Evolutionary conservation across 2,113 vertebrate species (phyloP).

Genomic region (Xiphorhynchus elegans): DNA sequence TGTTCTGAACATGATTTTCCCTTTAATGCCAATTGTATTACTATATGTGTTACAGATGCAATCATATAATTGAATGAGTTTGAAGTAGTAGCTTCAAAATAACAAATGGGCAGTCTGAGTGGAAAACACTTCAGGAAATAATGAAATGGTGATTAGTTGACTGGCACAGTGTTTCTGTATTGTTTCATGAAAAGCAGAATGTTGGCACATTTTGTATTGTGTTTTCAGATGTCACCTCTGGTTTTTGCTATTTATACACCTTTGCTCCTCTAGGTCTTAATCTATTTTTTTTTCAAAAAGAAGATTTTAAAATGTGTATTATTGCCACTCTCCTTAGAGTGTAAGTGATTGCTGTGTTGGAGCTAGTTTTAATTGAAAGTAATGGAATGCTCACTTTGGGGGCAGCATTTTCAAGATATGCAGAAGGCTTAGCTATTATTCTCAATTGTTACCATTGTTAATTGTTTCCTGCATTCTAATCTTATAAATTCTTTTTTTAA

Average conservation of each 20-base stretch:
- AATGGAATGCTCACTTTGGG: neutral
- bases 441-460: neutral
- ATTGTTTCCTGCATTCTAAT: neutral
- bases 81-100: neutral
- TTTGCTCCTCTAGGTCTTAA: neutral
- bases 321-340: neutral
- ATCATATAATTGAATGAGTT: neutral
- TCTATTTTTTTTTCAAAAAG: neutral
- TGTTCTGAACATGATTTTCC: constrained; percentile 19
- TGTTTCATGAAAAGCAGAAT: neutral
- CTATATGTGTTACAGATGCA: neutral
- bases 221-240: neutral
- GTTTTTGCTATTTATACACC: neutral
- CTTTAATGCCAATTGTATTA: neutral
- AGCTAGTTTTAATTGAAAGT: neutral
- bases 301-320: neutral
- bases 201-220: neutral
- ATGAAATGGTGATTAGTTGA: neutral
- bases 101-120: neutral
- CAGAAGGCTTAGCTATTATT: neutral
- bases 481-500: neutral
- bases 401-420: neutral
- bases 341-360: neutral
- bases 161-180: neutral
- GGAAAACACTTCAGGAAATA: neutral